These are phyloP conservation scores for Mythimna pallens DNA, from an alignment of 2,888 invertebrate species.

Conservation along the genomic window DNA sequence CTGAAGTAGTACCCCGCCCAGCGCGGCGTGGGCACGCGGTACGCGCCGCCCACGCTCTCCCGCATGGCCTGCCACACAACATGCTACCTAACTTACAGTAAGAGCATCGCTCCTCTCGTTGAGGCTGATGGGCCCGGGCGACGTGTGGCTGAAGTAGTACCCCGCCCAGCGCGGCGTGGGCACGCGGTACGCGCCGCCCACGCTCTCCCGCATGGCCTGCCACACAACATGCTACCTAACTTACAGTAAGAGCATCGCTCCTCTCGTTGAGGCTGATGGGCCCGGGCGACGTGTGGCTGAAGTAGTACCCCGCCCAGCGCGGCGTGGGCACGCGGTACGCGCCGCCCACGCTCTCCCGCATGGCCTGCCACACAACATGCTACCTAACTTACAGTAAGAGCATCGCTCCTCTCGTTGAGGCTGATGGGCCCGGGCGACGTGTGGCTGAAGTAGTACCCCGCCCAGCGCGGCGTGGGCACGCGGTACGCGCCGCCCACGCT, in stretches of 20 bases:
- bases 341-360: slow-evolving; percentile 91
- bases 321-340: slow-evolving; percentile 94
- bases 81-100: slow-evolving; percentile 73
- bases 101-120: slow-evolving; percentile 67
- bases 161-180: slow-evolving; percentile 97
- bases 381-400: slow-evolving; percentile 71
- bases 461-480: slow-evolving; percentile 95
- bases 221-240: too few species aligned
- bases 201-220: slow-evolving; percentile 92
- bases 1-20: slow-evolving; percentile 98
- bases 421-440: slow-evolving; percentile 93
- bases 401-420: slow-evolving; percentile 69
- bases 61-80: slow-evolving; percentile 92
- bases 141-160: slow-evolving; percentile 97
- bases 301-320: slow-evolving; percentile 97
- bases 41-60: slow-evolving; percentile 90
- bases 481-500: slow-evolving; percentile 91
- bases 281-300: slow-evolving; percentile 96
- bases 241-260: slow-evolving; percentile 71
- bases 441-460: slow-evolving; percentile 97
- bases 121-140: slow-evolving; percentile 90
- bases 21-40: slow-evolving; percentile 93
- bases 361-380: slow-evolving; percentile 90
- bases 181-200: slow-evolving; percentile 92
- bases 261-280: slow-evolving; percentile 77